Conservation (phyloP, 2,888 invertebrate genomes). For the Folsomia candida region DNA sequence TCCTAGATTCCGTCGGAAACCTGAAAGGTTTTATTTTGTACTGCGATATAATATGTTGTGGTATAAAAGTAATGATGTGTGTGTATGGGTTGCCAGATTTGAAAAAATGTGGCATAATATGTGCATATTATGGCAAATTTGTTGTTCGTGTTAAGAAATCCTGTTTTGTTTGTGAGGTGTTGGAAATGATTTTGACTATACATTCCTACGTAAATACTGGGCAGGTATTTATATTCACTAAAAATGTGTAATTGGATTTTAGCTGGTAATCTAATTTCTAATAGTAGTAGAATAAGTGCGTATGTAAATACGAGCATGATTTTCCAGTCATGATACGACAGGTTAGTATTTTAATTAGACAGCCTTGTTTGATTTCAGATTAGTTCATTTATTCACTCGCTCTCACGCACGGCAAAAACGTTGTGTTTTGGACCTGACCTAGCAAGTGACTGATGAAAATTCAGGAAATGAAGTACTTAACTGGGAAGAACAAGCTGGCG, state of each 20-base stretch:
- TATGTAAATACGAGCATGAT: background rate
- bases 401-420: background rate
- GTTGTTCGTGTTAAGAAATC: too few relatives aligned
- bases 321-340: background rate
- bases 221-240: too few relatives aligned
- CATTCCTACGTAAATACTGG: too few relatives aligned
- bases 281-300: background rate
- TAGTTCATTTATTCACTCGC: background rate
- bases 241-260: background rate
- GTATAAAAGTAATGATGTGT: too few relatives aligned
- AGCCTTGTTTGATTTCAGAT: background rate
- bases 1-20: too few relatives aligned
- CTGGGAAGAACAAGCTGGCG: background rate
- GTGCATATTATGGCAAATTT: too few relatives aligned
- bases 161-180: too few relatives aligned
- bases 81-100: too few relatives aligned
- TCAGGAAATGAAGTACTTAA: background rate
- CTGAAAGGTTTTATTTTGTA: too few relatives aligned
- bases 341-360: background rate
- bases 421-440: background rate
- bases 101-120: too few relatives aligned
- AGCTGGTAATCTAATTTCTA: background rate
- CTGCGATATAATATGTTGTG: too few relatives aligned
- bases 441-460: background rate
- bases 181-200: too few relatives aligned